Evolutionary conservation across 2,113 vertebrate genomes (phyloP).

Genomic region (Archocentrus centrarchus): DNA sequence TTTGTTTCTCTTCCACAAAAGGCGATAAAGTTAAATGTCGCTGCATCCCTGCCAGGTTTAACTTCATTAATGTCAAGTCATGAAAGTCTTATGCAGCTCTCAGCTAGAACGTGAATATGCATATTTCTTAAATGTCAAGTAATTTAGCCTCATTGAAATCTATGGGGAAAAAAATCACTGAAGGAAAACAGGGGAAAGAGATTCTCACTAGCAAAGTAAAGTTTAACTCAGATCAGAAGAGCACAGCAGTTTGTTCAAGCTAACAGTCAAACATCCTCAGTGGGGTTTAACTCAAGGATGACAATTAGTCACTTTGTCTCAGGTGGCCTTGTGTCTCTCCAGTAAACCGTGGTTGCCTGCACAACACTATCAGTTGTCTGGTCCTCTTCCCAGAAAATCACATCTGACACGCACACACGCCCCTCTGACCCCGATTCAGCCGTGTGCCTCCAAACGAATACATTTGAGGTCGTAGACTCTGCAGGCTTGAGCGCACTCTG

Average conservation of each 20-base stretch:
- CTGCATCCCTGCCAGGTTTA: too few species aligned
- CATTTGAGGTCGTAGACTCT: slow-evolving; percentile 36
- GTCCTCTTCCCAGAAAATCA: slow-evolving; percentile 26
- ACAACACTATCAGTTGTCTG: slow-evolving; percentile 47
- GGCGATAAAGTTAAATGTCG: too few species aligned
- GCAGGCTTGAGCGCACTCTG: slow-evolving; percentile 53
- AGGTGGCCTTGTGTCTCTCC: slow-evolving; percentile 16
- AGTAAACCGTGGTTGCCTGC: slow-evolving; percentile 1
- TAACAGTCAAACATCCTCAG: background rate
- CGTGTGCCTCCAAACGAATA: slow-evolving; percentile 50
- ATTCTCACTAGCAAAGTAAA: background rate
- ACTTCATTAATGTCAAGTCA: too few species aligned
- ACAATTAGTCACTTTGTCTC: background rate
- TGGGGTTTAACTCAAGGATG: background rate
- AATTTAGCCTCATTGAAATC: background rate
- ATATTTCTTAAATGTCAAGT: background rate
- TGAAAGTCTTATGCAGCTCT: too few species aligned
- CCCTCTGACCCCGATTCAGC: slow-evolving; percentile 29
- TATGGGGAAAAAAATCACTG: background rate
- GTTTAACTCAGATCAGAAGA: background rate
- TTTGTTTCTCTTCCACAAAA: too few species aligned
- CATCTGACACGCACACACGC: background rate
- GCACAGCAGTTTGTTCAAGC: background rate
- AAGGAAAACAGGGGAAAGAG: background rate
- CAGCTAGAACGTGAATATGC: background rate